phyloP scores from a whole-genome alignment of 2,113 vertebrate genomes.

The Fregetta grallaria region DNA sequence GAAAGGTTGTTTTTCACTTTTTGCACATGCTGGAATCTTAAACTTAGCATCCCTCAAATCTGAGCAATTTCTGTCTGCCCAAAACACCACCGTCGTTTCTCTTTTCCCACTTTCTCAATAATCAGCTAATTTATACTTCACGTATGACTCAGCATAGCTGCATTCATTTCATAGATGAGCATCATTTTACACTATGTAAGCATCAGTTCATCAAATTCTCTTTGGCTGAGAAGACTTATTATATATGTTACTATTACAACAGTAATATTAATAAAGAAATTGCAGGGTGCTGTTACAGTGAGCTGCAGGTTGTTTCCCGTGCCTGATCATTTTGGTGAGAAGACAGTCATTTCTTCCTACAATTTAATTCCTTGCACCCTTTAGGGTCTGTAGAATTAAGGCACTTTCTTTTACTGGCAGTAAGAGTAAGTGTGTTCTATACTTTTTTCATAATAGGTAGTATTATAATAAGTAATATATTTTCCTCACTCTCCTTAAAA shows the following conservation, averaged over 20 bases:
- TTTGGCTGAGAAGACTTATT: neutral
- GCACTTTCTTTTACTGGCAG: neutral
- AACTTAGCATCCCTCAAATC: neutral
- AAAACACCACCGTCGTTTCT: fast-evolving
- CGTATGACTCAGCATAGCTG: neutral
- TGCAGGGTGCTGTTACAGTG: neutral
- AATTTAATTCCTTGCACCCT: neutral
- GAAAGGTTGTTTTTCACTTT: neutral
- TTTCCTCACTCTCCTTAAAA: neutral
- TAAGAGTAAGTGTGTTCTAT: neutral
- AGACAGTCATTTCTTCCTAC: neutral
- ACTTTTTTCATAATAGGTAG: neutral
- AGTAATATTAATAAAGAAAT: neutral
- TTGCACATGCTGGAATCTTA: neutral
- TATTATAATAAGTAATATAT: neutral
- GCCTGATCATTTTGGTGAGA: neutral
- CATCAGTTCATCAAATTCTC: neutral
- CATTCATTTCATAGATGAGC: neutral
- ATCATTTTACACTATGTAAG: neutral
- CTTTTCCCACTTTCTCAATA: neutral
- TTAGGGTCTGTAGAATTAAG: neutral
- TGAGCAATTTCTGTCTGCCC: neutral
- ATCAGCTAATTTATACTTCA: neutral
- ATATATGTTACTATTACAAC: neutral
- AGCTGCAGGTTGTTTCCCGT: neutral